A percentile compares a stretch with the other conserved stretches of the same genome.
Evolutionary conservation across 2,888 invertebrate genomes (phyloP).

Genomic region (Ophioninae sp.): DNA sequence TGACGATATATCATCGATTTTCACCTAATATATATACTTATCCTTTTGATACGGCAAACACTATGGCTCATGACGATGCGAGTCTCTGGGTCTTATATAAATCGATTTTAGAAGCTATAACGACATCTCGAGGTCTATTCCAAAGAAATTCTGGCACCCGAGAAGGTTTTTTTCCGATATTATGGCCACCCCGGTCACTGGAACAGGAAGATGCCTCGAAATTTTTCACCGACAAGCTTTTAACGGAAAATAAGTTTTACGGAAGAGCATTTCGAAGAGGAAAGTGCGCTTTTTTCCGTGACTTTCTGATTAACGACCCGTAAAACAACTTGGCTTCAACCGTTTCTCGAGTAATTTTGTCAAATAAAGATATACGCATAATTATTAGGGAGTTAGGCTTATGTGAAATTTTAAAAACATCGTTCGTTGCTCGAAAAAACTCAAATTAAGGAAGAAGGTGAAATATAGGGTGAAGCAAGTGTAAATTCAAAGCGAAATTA

Average conservation of each 20-base stretch:
- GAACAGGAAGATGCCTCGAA: neutral
- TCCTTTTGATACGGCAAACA: constrained; percentile 4
- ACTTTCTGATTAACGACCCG: no score
- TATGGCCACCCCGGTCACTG: neutral
- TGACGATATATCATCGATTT: constrained; percentile 41
- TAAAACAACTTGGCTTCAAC: no score
- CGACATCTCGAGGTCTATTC: neutral
- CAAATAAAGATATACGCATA: no score
- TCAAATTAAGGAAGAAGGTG: no score
- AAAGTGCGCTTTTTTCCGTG: neutral
- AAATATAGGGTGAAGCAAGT: no score
- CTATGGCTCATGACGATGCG: neutral
- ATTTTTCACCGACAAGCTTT: neutral
- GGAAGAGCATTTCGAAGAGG: neutral
- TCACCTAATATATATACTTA: neutral
- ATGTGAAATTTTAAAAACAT: no score
- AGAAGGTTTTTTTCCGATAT: neutral
- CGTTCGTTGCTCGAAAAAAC: no score
- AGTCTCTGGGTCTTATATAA: neutral
- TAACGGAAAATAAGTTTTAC: neutral
- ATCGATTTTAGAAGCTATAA: constrained; percentile 2
- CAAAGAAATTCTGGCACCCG: neutral
- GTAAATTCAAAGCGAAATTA: no score
- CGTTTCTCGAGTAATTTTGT: no score
- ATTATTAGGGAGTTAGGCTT: no score